Conservation (phyloP, 2,888 invertebrate genomes). For the Lepidochrysops patricia region DNA sequence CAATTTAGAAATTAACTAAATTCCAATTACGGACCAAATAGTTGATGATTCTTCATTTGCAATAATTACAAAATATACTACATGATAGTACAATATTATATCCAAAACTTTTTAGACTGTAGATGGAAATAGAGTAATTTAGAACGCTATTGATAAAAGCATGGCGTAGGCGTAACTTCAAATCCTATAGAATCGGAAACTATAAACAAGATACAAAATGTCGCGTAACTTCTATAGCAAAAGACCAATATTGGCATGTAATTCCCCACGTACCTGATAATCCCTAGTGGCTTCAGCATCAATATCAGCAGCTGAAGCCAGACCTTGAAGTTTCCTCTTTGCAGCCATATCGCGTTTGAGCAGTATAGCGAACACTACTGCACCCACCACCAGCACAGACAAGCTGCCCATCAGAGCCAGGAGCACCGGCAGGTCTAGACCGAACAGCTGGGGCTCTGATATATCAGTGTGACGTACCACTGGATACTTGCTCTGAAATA, state of each 20-base stretch:
- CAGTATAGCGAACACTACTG: conserved; percentile 63
- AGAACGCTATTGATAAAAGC: background rate
- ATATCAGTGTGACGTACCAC: conserved; percentile 44
- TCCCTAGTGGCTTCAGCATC: conserved; percentile 93
- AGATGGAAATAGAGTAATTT: background rate
- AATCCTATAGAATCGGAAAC: too few species aligned
- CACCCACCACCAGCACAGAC: conserved; percentile 53
- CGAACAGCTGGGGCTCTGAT: conserved; percentile 39
- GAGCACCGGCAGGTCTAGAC: conserved; percentile 49
- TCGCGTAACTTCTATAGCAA: too few species aligned
- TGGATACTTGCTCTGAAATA: conserved; percentile 51
- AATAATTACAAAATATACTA: too few species aligned
- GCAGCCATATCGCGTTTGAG: conserved; percentile 84
- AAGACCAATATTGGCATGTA: background rate
- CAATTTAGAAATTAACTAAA: too few species aligned
- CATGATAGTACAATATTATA: background rate
- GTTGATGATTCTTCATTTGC: background rate
- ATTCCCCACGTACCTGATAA: conserved; percentile 82
- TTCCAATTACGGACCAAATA: too few species aligned
- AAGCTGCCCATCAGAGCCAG: conserved; percentile 54
- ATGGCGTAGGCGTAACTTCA: background rate
- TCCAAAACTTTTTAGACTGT: background rate
- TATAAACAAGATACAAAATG: too few species aligned
- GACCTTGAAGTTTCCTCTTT: conserved; percentile 86
- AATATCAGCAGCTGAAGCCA: conserved; percentile 75